A percentile compares a stretch with the other conserved stretches of the same genome.
phyloP scores from a whole-genome alignment of 2,888 invertebrate genomes.

The Tyria jacobaeae region DNA sequence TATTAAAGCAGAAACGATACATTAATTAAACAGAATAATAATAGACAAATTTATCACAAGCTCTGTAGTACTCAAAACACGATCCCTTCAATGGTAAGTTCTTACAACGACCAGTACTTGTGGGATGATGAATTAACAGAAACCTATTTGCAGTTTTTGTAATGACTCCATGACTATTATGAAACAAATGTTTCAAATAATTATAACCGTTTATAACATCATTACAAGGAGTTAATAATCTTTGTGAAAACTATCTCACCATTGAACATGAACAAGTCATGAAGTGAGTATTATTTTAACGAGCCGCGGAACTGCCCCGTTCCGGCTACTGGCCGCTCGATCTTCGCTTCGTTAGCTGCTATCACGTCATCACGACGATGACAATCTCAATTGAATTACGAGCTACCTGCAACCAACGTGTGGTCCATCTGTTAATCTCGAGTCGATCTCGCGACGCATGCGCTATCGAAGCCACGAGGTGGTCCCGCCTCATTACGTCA shows the following conservation, averaged over 20 bases:
- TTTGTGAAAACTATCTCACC: slow-evolving; percentile 43
- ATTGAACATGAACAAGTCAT: slow-evolving; percentile 32
- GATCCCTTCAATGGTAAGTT: too few species aligned
- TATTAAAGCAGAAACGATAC: too few species aligned
- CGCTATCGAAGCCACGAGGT: slow-evolving; percentile 77
- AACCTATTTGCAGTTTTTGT: background rate
- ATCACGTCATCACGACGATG: slow-evolving; percentile 84
- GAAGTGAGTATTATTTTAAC: slow-evolving; percentile 57
- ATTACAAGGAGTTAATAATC: background rate
- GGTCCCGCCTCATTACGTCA: slow-evolving; percentile 83
- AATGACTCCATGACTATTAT: background rate
- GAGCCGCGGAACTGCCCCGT: slow-evolving; percentile 60
- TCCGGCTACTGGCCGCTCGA: slow-evolving; percentile 74
- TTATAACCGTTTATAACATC: slow-evolving; percentile 6
- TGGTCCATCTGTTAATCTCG: slow-evolving; percentile 83
- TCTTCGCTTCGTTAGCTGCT: slow-evolving; percentile 82
- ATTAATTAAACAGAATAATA: too few species aligned
- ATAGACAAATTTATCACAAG: background rate
- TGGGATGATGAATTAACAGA: background rate
- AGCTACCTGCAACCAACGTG: slow-evolving; percentile 83
- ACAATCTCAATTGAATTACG: slow-evolving; percentile 86
- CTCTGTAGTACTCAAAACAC: background rate
- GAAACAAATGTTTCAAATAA: background rate
- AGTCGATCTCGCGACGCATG: slow-evolving; percentile 80
- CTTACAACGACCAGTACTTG: too few species aligned